phyloP scores from a whole-genome alignment of 2,113 vertebrate species.

The Motacilla tschutschensis region DNA sequence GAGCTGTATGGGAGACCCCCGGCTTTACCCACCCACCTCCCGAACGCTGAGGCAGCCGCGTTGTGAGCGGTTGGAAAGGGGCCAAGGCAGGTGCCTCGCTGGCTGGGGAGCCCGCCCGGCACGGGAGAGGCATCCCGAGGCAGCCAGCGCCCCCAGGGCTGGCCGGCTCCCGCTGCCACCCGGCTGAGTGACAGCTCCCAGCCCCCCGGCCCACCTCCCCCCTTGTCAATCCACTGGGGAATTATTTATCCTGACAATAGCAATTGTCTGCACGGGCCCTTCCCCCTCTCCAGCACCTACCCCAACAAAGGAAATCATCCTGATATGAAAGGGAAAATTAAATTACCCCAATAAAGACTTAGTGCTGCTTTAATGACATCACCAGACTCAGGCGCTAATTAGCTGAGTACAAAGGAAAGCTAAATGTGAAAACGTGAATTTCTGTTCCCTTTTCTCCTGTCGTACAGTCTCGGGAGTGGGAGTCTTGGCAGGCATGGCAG shows the following conservation, averaged over 20 bases:
- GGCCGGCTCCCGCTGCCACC: background rate
- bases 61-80: accelerated
- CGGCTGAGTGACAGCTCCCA: constrained; percentile 24
- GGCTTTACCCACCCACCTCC: background rate
- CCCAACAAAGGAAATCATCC: constrained; percentile 69
- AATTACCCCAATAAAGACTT: constrained; percentile 71
- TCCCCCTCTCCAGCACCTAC: constrained; percentile 49
- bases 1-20: background rate
- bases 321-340: constrained; percentile 75
- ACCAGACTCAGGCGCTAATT: constrained; percentile 69
- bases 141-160: background rate
- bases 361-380: constrained; percentile 71
- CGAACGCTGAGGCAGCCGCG: accelerated
- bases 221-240: constrained; percentile 37
- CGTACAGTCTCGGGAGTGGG: constrained; percentile 10
- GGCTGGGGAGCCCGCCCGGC: background rate
- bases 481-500: constrained; percentile 10
- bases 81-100: background rate
- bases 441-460: constrained; percentile 48
- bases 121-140: background rate
- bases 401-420: constrained; percentile 64
- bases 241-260: constrained; percentile 66
- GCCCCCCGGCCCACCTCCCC: constrained; percentile 7
- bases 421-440: constrained; percentile 70
- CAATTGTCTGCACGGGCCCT: constrained; percentile 40